These are phyloP conservation scores for Noctua janthe DNA, from an alignment of 2,888 invertebrate genomes.

Conservation along the genomic window DNA sequence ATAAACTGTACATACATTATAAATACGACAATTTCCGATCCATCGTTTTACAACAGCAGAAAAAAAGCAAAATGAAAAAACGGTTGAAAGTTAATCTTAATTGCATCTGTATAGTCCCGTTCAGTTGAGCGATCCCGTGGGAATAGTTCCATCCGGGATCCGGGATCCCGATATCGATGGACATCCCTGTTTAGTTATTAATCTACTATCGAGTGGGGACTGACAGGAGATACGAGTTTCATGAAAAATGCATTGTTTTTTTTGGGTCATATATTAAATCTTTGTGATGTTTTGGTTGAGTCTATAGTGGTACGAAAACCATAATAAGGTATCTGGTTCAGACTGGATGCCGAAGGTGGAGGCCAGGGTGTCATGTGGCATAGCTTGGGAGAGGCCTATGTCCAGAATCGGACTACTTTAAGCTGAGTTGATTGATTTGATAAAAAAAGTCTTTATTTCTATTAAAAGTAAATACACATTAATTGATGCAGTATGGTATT, in stretches of 20 bases:
- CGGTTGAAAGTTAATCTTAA: constrained; percentile 58
- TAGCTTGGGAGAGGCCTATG: background rate
- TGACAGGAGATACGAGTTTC: background rate
- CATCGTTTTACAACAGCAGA: constrained; percentile 11
- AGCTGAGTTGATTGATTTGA: background rate
- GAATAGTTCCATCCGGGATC: constrained; percentile 51
- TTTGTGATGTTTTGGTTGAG: background rate
- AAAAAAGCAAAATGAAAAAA: constrained; percentile 23
- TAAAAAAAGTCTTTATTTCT: background rate
- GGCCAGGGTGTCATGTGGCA: background rate
- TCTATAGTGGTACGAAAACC: background rate
- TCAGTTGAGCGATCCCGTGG: constrained; percentile 47
- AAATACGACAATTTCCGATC: constrained; percentile 14
- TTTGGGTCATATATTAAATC: background rate
- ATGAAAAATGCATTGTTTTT: constrained; percentile 16
- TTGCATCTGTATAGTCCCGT: constrained; percentile 50
- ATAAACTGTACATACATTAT: constrained; percentile 4
- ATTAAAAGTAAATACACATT: background rate
- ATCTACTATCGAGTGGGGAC: constrained; percentile 37
- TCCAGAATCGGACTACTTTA: background rate
- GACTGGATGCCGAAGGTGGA: background rate
- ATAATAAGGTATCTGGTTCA: background rate
- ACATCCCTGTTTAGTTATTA: constrained; percentile 54
- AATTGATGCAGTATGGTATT: background rate
- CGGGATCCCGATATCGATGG: constrained; percentile 20